These are phyloP conservation scores for Dryadula phaetusa DNA, from an alignment of 2,888 invertebrate species.

Conservation along the genomic window DNA sequence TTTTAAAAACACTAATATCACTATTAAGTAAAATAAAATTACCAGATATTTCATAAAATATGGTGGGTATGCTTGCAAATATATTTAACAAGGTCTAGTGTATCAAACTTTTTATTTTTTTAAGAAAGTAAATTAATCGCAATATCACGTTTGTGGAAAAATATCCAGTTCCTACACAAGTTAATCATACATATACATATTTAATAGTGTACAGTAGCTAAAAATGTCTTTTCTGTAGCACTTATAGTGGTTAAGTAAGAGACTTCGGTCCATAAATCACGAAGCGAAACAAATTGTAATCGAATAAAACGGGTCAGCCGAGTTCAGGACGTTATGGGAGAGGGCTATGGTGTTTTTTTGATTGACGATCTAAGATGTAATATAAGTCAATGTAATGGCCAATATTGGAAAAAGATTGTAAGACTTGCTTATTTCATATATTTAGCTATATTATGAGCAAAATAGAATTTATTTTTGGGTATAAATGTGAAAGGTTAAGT, in stretches of 20 bases:
- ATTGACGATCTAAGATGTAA: constrained; percentile 37
- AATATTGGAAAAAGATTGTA: constrained; percentile 34
- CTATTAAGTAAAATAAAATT: no score
- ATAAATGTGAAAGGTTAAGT: constrained; percentile 26
- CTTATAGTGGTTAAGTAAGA: constrained; percentile 41
- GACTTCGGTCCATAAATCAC: constrained; percentile 63
- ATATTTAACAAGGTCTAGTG: no score
- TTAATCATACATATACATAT: constrained; percentile 12
- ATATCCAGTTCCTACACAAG: not conserved
- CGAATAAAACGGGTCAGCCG: constrained; percentile 60
- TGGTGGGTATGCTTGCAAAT: no score
- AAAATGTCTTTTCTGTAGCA: constrained; percentile 33
- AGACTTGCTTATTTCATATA: constrained; percentile 33
- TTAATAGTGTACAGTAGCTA: constrained; percentile 5
- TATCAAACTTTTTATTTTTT: no score
- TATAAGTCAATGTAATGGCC: constrained; percentile 31
- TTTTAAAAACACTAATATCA: no score
- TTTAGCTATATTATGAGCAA: constrained; percentile 23
- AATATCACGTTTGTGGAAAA: not conserved
- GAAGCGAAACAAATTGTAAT: constrained; percentile 71
- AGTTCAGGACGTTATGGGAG: constrained; percentile 45
- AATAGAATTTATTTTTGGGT: not conserved
- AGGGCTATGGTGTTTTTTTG: constrained; percentile 39
- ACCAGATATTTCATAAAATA: no score
- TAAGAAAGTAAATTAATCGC: not conserved